These are phyloP conservation scores for Tetramorium parvispinum DNA, from an alignment of 1,140 invertebrate genomes.

Conservation along the genomic window DNA sequence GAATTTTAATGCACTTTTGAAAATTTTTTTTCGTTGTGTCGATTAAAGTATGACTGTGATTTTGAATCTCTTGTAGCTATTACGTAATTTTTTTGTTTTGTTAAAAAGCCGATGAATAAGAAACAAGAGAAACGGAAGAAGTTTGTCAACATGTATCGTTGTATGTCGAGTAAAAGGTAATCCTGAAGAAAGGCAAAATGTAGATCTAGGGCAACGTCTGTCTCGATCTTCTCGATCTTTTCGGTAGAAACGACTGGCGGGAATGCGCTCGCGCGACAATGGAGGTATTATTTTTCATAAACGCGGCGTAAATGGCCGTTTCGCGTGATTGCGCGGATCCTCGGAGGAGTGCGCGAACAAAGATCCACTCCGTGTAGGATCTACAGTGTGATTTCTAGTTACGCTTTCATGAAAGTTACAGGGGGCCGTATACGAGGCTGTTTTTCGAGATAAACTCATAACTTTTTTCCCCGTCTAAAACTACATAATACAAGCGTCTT, in stretches of 20 bases:
- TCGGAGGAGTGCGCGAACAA: slow-evolving; percentile 52
- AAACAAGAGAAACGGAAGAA: not conserved
- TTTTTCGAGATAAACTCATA: not conserved
- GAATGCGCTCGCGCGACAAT: slow-evolving; percentile 18
- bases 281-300: slow-evolving; percentile 79
- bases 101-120: not conserved
- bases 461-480: not conserved
- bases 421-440: not conserved
- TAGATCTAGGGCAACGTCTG: slow-evolving; percentile 1
- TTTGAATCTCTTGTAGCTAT: not conserved
- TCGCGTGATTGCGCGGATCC: slow-evolving; percentile 75
- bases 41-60: not conserved
- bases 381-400: slow-evolving; percentile 36
- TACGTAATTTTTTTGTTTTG: not conserved
- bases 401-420: slow-evolving; percentile 35
- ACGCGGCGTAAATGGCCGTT: slow-evolving; percentile 71
- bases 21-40: not conserved
- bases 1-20: not conserved
- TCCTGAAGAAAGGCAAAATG: slow-evolving; percentile 22
- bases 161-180: slow-evolving; percentile 1
- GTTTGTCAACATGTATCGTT: not conserved
- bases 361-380: slow-evolving; percentile 51
- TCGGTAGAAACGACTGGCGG: not conserved
- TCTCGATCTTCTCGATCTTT: slow-evolving; percentile 53
- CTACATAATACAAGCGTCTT: not conserved